These are phyloP conservation scores for Aphodius granarius DNA, from an alignment of 2,888 invertebrate genomes.

Conservation along the genomic window DNA sequence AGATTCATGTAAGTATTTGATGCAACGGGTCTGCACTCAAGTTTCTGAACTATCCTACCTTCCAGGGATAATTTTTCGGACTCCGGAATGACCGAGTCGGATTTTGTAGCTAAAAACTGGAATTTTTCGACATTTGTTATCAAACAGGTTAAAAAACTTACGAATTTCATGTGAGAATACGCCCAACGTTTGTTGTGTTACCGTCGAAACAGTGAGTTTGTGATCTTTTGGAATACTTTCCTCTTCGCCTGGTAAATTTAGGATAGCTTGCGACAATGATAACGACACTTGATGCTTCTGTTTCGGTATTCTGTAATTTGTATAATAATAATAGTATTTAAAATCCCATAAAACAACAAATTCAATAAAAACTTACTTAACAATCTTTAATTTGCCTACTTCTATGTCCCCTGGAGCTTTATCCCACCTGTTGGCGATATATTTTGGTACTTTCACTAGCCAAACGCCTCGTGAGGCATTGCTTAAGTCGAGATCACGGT, in stretches of 20 bases:
- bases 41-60: conserved; percentile 93
- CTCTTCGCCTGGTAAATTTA: conserved; percentile 78
- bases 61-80: conserved; percentile 86
- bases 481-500: conserved; percentile 82
- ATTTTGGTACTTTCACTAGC: conserved; percentile 96
- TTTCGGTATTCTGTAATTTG: conserved; percentile 60
- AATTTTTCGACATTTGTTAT: not conserved
- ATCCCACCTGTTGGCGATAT: conserved; percentile 94
- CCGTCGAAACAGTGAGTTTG: conserved; percentile 86
- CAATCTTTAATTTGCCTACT: conserved; percentile 90
- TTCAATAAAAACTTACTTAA: conserved; percentile 58
- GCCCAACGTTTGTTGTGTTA: conserved; percentile 87
- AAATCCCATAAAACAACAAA: not conserved
- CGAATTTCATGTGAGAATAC: conserved; percentile 86
- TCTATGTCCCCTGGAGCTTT: conserved; percentile 88
- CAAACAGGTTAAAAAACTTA: conserved; percentile 53
- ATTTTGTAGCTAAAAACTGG: conserved; percentile 58
- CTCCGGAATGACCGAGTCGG: conserved; percentile 73
- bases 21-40: conserved; percentile 90
- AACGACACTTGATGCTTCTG: conserved; percentile 88
- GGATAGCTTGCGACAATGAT: conserved; percentile 77
- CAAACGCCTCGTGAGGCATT: conserved; percentile 92
- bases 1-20: conserved; percentile 89
- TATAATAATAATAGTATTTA: conserved; percentile 17
- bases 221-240: conserved; percentile 89